phyloP scores from a whole-genome alignment of 1,140 invertebrate genomes.

The Sitophilus oryzae region DNA sequence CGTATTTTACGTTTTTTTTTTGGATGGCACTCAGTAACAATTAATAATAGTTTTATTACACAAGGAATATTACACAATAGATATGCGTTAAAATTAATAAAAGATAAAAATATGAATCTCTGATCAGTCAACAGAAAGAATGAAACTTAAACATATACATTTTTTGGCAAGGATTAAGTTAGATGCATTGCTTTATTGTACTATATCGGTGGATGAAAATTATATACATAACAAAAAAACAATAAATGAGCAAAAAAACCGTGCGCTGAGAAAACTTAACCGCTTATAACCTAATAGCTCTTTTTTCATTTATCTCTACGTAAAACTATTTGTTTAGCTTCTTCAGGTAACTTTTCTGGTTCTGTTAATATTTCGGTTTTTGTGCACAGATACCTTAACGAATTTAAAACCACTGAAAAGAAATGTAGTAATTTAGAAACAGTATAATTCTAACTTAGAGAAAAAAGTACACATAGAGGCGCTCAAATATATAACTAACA shows the following conservation, averaged over 20 bases:
- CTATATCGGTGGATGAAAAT: not conserved
- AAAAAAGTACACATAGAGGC: too few relatives aligned
- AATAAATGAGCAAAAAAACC: conserved; percentile 27
- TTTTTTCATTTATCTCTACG: conserved; percentile 12
- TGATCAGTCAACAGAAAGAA: not conserved
- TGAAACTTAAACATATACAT: not conserved
- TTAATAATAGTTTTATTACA: too few relatives aligned
- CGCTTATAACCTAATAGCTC: not conserved
- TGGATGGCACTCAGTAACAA: too few relatives aligned
- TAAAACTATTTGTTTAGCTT: conserved; percentile 55
- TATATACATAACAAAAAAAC: not conserved
- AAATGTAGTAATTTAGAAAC: conserved; percentile 20
- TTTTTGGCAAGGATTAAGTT: not conserved
- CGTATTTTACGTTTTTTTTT: too few relatives aligned
- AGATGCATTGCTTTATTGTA: conserved; percentile 14
- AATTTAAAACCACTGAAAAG: conserved; percentile 82
- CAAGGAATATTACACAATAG: not conserved
- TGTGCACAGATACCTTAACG: conserved; percentile 82
- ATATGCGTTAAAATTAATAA: not conserved
- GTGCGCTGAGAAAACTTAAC: not conserved
- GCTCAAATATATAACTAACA: not conserved
- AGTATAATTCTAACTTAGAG: not conserved
- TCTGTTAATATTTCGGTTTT: conserved; percentile 88
- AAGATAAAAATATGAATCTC: not conserved
- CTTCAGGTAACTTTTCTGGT: conserved; percentile 79